These are phyloP conservation scores for Coturnix japonica DNA, from an alignment of 2,113 vertebrate genomes.

Conservation along the genomic window DNA sequence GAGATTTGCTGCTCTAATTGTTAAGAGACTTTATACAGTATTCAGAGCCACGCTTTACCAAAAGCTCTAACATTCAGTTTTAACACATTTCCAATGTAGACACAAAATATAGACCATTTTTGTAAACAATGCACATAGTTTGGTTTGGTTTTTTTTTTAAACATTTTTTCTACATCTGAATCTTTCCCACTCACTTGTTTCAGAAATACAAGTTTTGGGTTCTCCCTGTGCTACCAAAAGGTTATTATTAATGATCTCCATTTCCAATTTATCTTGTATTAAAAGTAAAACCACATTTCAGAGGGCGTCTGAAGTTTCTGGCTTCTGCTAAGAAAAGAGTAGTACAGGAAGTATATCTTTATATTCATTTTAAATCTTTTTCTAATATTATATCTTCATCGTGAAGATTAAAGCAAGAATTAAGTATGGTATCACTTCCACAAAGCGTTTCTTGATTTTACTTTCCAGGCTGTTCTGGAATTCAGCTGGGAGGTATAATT, in stretches of 20 bases:
- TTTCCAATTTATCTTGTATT: neutral
- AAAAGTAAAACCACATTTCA: neutral
- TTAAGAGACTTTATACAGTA: neutral
- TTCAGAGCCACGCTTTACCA: neutral
- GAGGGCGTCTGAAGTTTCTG: neutral
- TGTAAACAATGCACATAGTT: neutral
- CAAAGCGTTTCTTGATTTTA: slow-evolving; percentile 2
- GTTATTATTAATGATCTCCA: neutral
- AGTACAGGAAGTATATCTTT: neutral
- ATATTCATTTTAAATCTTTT: slow-evolving; percentile 41
- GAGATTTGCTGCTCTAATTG: neutral
- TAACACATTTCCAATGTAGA: neutral
- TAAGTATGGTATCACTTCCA: neutral
- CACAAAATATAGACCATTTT: neutral
- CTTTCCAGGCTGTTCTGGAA: slow-evolving; percentile 14
- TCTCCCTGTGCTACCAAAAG: neutral
- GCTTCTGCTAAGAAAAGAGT: slow-evolving; percentile 25
- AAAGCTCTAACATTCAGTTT: neutral
- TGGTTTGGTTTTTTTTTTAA: neutral
- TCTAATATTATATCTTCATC: slow-evolving; percentile 13
- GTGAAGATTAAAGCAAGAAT: slow-evolving; percentile 40
- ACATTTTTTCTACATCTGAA: neutral
- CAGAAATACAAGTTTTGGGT: neutral
- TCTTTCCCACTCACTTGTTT: neutral
- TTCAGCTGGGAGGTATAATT: neutral